Evolutionary conservation across 1,140 invertebrate genomes (phyloP), one percentile per base, ranked within the genome.

Genomic region (Camponotus vicinus): DNA sequence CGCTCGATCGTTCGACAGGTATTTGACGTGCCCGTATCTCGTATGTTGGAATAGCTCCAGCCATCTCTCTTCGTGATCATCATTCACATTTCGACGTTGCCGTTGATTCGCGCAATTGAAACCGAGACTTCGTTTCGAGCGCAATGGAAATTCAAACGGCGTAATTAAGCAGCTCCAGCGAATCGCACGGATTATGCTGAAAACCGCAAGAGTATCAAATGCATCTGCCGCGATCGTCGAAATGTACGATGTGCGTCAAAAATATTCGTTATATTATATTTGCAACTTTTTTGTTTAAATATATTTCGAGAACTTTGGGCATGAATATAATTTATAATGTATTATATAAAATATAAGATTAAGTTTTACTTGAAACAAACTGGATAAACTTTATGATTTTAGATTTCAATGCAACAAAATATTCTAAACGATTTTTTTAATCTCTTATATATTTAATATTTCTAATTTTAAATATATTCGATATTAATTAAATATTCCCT

Each of bases 11-110:
- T 82, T 84, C 75, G 86, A 76, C 73, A 80, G 80, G 55, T 90
- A 90, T 90, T 90, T 90, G 89, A 88, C 86, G 78, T 78, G 77
- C 78, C 27, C 79, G 84, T 86, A 83, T 75, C 79, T 70, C 85
- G 70, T 80, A 59, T 59, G 79, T 70, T 61, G 73, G 55, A 63
- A 87, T 85, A 63, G 59, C 75, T 40, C 27, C 73, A 42, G 21
- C 86, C 45, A 69, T 71, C 49, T 52, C 49, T 52, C 49, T 52
- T 52, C 75, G 55, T 55, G 80, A 79, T 90, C 69, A 90, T 89
- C 76, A 40, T 87, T 84, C 75, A 52, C 32, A 34, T 37, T 45
- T 59, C 84, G 21, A 61, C 34, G 18, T 45, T 59, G 37, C 45
- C 71, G 70, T 55, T 86, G 78, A 88, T 86, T 76, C 88, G 40